These are phyloP conservation scores for Salticus scenicus DNA, from an alignment of 2,888 invertebrate genomes.

Conservation along the genomic window DNA sequence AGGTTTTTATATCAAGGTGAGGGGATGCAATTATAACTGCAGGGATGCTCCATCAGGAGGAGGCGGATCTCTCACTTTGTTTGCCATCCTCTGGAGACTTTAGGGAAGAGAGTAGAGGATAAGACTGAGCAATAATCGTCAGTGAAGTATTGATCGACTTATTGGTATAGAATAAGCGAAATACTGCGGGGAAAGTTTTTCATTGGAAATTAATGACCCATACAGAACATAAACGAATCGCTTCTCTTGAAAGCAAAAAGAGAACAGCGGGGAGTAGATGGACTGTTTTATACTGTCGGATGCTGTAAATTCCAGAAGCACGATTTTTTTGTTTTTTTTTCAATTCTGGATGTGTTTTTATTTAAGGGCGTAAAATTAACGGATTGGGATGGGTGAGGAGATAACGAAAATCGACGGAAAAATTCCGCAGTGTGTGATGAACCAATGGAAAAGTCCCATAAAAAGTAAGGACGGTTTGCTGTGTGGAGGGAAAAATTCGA, in stretches of 20 bases:
- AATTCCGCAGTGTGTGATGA: neutral
- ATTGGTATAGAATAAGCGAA: slow-evolving; percentile 57
- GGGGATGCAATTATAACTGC: slow-evolving; percentile 14
- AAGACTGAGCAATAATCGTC: neutral
- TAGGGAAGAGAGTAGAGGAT: neutral
- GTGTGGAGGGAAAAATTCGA: neutral
- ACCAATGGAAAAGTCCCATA: neutral
- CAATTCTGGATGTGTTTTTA: neutral
- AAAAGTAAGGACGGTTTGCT: neutral
- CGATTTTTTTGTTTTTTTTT: neutral
- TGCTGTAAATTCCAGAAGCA: slow-evolving; percentile 10
- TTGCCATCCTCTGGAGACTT: slow-evolving; percentile 34
- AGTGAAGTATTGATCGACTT: slow-evolving; percentile 40
- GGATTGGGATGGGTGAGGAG: neutral
- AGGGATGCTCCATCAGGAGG: neutral
- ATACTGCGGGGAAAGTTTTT: slow-evolving; percentile 36
- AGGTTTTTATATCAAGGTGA: neutral
- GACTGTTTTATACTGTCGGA: slow-evolving; percentile 67
- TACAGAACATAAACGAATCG: slow-evolving; percentile 67
- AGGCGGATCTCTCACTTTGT: neutral
- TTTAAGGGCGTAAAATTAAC: slow-evolving; percentile 9
- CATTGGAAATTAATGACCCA: slow-evolving; percentile 69
- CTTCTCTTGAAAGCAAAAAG: slow-evolving; percentile 47
- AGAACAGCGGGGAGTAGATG: slow-evolving; percentile 42
- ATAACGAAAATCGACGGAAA: neutral